These are phyloP conservation scores for Enteromius afrohamiltoni DNA, from an alignment of 2,797 vertebrate species.

Conservation along the genomic window DNA sequence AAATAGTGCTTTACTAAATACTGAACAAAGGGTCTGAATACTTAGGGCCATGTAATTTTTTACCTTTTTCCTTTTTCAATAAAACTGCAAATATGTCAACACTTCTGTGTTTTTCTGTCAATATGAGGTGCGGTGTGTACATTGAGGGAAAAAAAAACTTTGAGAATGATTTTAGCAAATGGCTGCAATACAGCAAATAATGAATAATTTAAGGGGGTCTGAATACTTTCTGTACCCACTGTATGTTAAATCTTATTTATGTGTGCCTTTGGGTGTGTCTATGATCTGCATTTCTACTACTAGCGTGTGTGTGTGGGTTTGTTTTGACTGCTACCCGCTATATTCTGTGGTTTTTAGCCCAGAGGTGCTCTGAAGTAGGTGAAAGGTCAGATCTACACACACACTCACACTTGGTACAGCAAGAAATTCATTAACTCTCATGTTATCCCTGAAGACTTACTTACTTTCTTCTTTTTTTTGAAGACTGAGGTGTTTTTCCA, in stretches of 20 bases:
- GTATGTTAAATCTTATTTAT: conserved; percentile 36
- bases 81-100: too few relatives aligned
- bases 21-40: too few relatives aligned
- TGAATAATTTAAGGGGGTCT: too few relatives aligned
- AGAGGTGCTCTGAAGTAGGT: conserved; percentile 64
- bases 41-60: too few relatives aligned
- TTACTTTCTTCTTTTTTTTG: neutral
- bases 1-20: too few relatives aligned
- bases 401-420: conserved; percentile 1
- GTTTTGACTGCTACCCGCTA: conserved; percentile 61
- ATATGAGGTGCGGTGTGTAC: too few relatives aligned
- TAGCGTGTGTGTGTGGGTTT: conserved; percentile 21
- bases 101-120: too few relatives aligned
- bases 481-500: neutral
- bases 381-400: conserved; percentile 67
- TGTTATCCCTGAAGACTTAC: neutral
- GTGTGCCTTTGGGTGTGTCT: conserved; percentile 42
- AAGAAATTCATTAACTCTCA: neutral
- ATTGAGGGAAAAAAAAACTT: too few relatives aligned
- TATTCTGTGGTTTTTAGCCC: conserved; percentile 66
- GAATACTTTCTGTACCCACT: too few relatives aligned
- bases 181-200: too few relatives aligned
- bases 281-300: conserved; percentile 10
- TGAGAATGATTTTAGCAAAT: too few relatives aligned
- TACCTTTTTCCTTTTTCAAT: too few relatives aligned